Evolutionary conservation across 1,140 invertebrate species (phyloP), one percentile per base, ranked within the genome.

Genomic region (Grapholita molesta): DNA sequence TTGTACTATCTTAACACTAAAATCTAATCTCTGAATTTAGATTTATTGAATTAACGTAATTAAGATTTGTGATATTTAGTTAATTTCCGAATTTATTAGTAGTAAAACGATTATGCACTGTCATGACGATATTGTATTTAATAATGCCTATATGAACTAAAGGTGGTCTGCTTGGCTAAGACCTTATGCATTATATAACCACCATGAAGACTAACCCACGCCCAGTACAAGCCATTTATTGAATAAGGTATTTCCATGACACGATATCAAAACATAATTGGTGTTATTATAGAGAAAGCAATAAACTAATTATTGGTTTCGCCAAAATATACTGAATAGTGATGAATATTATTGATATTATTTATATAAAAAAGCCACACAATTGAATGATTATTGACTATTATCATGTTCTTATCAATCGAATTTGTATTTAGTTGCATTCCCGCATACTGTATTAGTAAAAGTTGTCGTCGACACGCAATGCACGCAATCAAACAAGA

Each of bases 371-470:
- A n/a, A n/a, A n/a, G n/a, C n/a, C n/a, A n/a, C n/a, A n/a, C n/a
- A n/a, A n/a, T n/a, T n/a, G n/a, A n/a, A n/a, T n/a, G n/a, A n/a
- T n/a, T n/a, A n/a, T n/a, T n/a, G n/a, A n/a, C n/a, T n/a, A 38
- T 38, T 38, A 2, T n/a, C n/a, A 12, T 35, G 11, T 35, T 48
- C 7, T 48, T 21, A 48, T 48, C 12, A 42, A 12, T 35, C 11
- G 11, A 42, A 18, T 42, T 48, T 48, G 38, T 48, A 4, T 48
- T 21, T 21, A 18, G 12, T 28, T 61, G 55, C 55, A 30, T 30
- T 61, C 55, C n/a, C 55, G 24, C 55, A 30, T 61, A 61, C n/a
- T 61, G 55, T 61, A 61, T 28, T 61, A 61, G 25, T 61, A 32
- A 32, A 61, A 61, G 55, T 28, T 11, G 24, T 25, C 12, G 24